Percentiles rank a stretch among this genome's conserved stretches.
These are phyloP conservation scores for Synanthedon myopaeformis DNA, from an alignment of 2,888 invertebrate species.

Conservation along the genomic window DNA sequence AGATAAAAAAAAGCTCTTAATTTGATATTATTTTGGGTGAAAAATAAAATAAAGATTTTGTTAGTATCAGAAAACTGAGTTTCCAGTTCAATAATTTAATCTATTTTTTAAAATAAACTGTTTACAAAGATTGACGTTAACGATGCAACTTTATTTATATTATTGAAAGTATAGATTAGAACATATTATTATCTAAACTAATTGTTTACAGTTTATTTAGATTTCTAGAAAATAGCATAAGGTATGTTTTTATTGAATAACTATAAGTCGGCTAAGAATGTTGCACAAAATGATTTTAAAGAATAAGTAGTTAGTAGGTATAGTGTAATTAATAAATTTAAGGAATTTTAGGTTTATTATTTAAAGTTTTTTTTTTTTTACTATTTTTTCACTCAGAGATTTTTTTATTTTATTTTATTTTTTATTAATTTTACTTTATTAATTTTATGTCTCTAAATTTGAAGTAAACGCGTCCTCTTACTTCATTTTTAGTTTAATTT, in stretches of 20 bases:
- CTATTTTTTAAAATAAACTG: no score
- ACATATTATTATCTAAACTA: not conserved
- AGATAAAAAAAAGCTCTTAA: no score
- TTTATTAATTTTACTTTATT: conserved; percentile 3
- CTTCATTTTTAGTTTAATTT: conserved; percentile 4
- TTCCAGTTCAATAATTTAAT: no score
- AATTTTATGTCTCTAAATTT: conserved; percentile 3
- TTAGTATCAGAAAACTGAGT: no score
- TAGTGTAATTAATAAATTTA: not conserved
- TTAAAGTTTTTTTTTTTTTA: conserved; percentile 7
- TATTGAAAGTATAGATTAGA: not conserved
- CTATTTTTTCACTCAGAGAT: conserved; percentile 9
- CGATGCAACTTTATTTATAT: not conserved
- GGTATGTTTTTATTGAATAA: not conserved
- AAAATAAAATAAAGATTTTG: no score
- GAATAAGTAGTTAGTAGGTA: not conserved
- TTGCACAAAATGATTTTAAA: conserved; percentile 48
- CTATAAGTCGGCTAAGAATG: conserved; percentile 11
- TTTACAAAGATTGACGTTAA: not conserved
- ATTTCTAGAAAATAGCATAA: not conserved
- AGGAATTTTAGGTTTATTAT: not conserved
- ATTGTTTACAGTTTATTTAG: not conserved
- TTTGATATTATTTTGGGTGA: no score
- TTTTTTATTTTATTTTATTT: conserved; percentile 5
- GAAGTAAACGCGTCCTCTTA: conserved; percentile 13